phyloP scores from a whole-genome alignment of 2,888 invertebrate genomes.

The Drosophila fulvimacula region DNA sequence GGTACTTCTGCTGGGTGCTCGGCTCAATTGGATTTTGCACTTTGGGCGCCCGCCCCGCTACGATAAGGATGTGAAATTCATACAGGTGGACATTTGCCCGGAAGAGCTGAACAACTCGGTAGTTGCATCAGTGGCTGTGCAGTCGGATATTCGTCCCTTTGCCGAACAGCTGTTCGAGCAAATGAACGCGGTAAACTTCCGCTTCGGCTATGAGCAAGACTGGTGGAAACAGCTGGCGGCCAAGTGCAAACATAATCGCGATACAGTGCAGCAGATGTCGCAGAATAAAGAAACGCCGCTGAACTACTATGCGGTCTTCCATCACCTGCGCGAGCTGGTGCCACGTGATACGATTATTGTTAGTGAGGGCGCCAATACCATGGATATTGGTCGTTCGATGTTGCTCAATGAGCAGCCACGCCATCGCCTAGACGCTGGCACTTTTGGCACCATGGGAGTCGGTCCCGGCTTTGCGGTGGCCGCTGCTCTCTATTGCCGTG shows the following conservation, averaged over 20 bases:
- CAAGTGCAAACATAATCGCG: constrained; percentile 91
- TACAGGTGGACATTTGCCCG: constrained; percentile 94
- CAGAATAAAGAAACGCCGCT: constrained; percentile 90
- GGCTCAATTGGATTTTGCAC: constrained; percentile 99
- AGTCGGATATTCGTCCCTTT: constrained; percentile 93
- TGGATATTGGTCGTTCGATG: constrained; percentile 98
- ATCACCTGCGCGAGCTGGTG: constrained; percentile 90
- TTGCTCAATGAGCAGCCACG: constrained; percentile 93
- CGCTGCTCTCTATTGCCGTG: constrained; percentile 94
- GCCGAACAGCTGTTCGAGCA: constrained; percentile 87
- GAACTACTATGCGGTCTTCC: constrained; percentile 97
- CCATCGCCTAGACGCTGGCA: constrained; percentile 97
- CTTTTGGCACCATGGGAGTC: constrained; percentile 99
- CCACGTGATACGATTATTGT: constrained; percentile 95
- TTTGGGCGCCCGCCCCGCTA: constrained; percentile 96
- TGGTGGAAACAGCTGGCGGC: constrained; percentile 92
- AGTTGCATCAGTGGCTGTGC: constrained; percentile 91
- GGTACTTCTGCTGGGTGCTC: constrained; percentile 93
- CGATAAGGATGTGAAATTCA: constrained; percentile 92
- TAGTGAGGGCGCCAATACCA: constrained; percentile 99
- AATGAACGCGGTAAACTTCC: constrained; percentile 87
- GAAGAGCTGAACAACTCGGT: constrained; percentile 98
- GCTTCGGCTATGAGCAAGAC: constrained; percentile 86
- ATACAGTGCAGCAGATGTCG: constrained; percentile 89
- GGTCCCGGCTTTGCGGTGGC: constrained; percentile 96